These are phyloP conservation scores for Xenentodon cancila DNA, from an alignment of 2,797 vertebrate species.

Conservation along the genomic window DNA sequence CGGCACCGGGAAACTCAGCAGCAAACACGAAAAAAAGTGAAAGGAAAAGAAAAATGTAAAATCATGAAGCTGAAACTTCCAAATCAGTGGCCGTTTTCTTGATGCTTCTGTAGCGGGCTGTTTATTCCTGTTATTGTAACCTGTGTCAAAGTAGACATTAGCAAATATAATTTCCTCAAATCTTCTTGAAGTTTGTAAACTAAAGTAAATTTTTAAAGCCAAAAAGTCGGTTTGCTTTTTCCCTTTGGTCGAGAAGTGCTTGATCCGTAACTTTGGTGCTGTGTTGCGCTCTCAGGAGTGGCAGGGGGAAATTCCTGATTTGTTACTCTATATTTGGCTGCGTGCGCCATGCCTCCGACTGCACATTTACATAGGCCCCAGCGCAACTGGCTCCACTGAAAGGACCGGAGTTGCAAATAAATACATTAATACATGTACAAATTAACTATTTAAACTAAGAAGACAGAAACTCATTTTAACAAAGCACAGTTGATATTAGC, in stretches of 20 bases:
- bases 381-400: slow-evolving; percentile 51
- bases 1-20: slow-evolving; percentile 59
- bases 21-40: slow-evolving; percentile 24
- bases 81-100: slow-evolving; percentile 20
- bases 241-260: slow-evolving; percentile 45
- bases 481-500: too few species aligned
- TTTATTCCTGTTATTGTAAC: slow-evolving; percentile 47
- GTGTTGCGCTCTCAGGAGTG: slow-evolving; percentile 80
- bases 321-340: slow-evolving; percentile 85
- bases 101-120: slow-evolving; percentile 7
- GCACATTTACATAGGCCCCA: slow-evolving; percentile 62
- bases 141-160: slow-evolving; percentile 23
- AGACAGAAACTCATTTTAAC: too few species aligned
- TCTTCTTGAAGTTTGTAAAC: slow-evolving; percentile 11
- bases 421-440: not conserved
- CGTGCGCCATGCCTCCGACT: slow-evolving; percentile 74
- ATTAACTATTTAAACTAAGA: too few species aligned
- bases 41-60: slow-evolving; percentile 15
- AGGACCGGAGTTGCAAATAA: not conserved
- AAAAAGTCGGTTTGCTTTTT: slow-evolving; percentile 9
- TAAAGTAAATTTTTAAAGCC: slow-evolving; percentile 2
- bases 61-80: slow-evolving; percentile 55
- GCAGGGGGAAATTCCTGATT: slow-evolving; percentile 87
- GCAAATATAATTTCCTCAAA: slow-evolving; percentile 2
- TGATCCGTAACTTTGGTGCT: slow-evolving; percentile 66